Percentiles rank a stretch among this genome's conserved stretches.
These are phyloP conservation scores for Halocaridina rubra DNA, from an alignment of 2,888 invertebrate genomes.

Conservation along the genomic window DNA sequence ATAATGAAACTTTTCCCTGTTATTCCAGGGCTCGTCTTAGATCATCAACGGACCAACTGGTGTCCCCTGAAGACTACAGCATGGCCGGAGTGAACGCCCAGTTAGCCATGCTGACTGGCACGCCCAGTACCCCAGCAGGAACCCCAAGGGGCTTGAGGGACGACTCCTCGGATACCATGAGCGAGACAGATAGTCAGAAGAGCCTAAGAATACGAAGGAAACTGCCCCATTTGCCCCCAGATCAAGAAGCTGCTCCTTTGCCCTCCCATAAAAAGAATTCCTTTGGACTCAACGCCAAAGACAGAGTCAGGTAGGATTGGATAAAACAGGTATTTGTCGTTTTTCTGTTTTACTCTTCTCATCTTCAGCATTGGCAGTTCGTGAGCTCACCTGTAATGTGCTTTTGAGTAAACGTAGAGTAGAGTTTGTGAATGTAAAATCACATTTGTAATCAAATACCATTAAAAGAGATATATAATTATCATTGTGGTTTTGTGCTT, in stretches of 20 bases:
- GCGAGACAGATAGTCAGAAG: conserved; percentile 71
- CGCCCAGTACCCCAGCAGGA: conserved; percentile 66
- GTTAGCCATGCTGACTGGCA: conserved; percentile 55
- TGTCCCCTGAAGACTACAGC: conserved; percentile 56
- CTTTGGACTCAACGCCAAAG: conserved; percentile 67
- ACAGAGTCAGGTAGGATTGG: conserved; percentile 67
- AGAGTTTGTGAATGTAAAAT: too few relatives aligned
- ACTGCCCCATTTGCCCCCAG: conserved; percentile 70
- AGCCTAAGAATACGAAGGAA: conserved; percentile 70
- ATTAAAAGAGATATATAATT: too few relatives aligned
- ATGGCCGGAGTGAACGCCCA: conserved; percentile 54
- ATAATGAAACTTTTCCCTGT: too few relatives aligned
- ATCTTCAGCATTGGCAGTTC: too few relatives aligned
- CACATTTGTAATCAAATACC: too few relatives aligned
- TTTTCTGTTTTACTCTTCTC: too few relatives aligned
- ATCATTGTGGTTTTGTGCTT: too few relatives aligned
- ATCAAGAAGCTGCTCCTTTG: conserved; percentile 70
- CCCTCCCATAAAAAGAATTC: conserved; percentile 69
- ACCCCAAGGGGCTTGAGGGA: conserved; percentile 68
- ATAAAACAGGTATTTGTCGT: too few relatives aligned
- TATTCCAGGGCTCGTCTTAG: conserved; percentile 60
- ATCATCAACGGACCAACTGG: conserved; percentile 60
- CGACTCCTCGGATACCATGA: conserved; percentile 71
- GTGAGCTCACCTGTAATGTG: too few relatives aligned
- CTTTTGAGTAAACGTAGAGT: too few relatives aligned